Evolutionary conservation across 2,888 invertebrate genomes (phyloP).

Genomic region (Heliconius hortense): DNA sequence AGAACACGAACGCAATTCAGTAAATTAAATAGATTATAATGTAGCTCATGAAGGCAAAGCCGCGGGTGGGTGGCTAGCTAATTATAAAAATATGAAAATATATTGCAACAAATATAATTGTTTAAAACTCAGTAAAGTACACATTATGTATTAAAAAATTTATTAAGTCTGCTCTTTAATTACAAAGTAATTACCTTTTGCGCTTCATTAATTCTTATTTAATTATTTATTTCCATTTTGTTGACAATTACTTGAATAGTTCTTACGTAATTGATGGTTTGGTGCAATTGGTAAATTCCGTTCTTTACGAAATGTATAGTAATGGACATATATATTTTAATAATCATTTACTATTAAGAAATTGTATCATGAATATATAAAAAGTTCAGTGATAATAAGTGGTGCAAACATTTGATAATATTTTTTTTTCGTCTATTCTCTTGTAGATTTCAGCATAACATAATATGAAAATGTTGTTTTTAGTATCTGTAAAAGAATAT

Average conservation of each 20-base stretch:
- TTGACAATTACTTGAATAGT: conserved; percentile 8
- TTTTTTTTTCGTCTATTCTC: not conserved
- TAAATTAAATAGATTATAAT: too few species aligned
- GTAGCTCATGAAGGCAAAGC: too few species aligned
- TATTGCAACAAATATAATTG: not conserved
- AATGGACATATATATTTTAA: not conserved
- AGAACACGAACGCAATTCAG: too few species aligned
- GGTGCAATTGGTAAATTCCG: not conserved
- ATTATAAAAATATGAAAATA: not conserved
- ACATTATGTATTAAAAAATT: conserved; percentile 1
- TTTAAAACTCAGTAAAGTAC: conserved; percentile 5
- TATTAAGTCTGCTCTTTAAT: not conserved
- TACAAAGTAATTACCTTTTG: conserved; percentile 9
- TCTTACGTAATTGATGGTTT: not conserved
- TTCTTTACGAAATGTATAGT: not conserved
- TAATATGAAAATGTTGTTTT: conserved; percentile 45
- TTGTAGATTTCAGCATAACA: conserved; percentile 36
- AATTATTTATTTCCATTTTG: conserved; percentile 12
- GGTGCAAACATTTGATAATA: not conserved
- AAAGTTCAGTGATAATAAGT: not conserved
- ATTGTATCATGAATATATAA: not conserved
- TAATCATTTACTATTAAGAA: not conserved
- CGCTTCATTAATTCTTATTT: conserved; percentile 13
- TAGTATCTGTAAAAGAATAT: conserved; percentile 41
- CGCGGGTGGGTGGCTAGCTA: not conserved